Base-by-base conservation (phyloP, 35 echinoderm and acorn worm species). In the Apostichopus californicus region DNA sequence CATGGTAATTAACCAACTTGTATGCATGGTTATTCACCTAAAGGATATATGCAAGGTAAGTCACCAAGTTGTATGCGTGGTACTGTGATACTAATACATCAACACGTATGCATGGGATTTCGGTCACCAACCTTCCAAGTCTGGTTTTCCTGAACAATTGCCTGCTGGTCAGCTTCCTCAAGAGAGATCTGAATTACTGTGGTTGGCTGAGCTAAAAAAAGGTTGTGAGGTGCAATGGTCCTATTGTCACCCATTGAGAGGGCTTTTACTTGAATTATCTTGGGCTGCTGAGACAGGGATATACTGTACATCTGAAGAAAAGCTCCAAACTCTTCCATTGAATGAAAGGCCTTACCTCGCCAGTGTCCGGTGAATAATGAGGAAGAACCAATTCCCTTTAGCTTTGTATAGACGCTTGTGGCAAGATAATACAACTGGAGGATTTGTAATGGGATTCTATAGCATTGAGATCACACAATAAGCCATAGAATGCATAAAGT, bases 401-500 rank as follows among this genome's bases (percentile, higher is more conserved):
- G 55, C 52, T 53, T 83, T 83, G 80, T 83, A 53, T 83, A 9
- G 80, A 83, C n/a, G 80, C 52, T 83, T 55, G 80, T 83, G 80
- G 80, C 46, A 55, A 56, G 34, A 83, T 34, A 53, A 83, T 55
- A 83, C 80, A 46, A 83, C 24, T 18, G 55, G 55, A 56, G 80
- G 80, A 83, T 83, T 83, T 83, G 80, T 83, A 83, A 83, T 83
- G 80, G 55, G 80, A 83, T 83, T 54, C 80, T 83, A 18, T 54
- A 83, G 80, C 8, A 13, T 34, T 83, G 12, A 46, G 0, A 46
- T 83, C 5, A 53, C 10, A 83, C 80, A 83, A 83, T 83, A 56
- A 55, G 13, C 80, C 54, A 83, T 34, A 55, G 80, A 17, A 83
- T 6, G 64, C 11, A 68, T 68, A 68, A 68, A 68, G 64, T 68